Evolutionary conservation across 2,113 vertebrate species (phyloP).

Genomic region (Regulus satrapa): DNA sequence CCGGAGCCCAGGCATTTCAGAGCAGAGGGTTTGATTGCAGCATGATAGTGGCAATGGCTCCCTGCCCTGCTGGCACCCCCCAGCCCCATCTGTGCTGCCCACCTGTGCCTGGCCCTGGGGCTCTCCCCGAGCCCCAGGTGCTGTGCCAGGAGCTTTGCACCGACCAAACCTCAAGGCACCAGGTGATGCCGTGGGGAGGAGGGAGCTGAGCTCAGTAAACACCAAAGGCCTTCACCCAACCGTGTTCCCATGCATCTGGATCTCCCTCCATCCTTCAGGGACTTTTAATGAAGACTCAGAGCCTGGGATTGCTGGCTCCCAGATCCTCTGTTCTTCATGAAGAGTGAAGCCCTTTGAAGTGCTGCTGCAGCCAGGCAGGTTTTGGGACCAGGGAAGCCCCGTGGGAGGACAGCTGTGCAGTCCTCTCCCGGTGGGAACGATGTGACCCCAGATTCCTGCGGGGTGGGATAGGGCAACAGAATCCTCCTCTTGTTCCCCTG

Average conservation of each 20-base stretch:
- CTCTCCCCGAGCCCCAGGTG: fast-evolving
- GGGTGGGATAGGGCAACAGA: background rate
- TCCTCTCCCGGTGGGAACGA: background rate
- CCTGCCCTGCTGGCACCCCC: conserved; percentile 1
- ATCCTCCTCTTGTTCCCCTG: background rate
- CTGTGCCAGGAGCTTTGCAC: background rate
- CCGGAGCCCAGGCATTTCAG: background rate
- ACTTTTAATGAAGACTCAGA: background rate
- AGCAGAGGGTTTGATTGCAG: background rate
- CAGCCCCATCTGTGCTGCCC: background rate
- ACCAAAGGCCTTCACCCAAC: background rate
- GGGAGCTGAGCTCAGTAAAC: background rate
- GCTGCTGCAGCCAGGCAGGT: background rate
- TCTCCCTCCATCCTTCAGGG: background rate
- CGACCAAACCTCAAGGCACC: background rate
- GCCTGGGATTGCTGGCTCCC: background rate
- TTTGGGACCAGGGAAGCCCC: background rate
- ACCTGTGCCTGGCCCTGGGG: background rate
- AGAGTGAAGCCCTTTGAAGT: background rate
- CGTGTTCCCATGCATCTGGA: background rate
- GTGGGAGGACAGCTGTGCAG: background rate
- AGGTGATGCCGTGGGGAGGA: background rate
- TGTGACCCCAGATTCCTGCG: background rate
- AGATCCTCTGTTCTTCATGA: background rate
- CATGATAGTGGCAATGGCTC: background rate